Evolutionary conservation across 2,888 invertebrate species (phyloP).

Genomic region (Lutraria lutraria): DNA sequence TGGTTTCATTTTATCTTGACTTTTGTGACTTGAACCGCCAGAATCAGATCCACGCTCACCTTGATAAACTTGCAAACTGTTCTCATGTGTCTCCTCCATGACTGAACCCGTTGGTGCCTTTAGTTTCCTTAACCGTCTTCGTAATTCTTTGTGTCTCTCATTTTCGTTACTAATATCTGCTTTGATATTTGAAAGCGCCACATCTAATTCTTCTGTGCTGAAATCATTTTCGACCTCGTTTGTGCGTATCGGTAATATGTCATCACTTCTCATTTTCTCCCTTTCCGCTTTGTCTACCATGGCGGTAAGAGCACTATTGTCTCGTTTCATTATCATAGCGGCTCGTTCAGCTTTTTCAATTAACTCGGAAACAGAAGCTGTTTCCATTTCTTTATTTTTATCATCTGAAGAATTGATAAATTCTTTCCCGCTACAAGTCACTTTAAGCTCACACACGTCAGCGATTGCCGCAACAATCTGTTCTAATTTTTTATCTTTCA

Average conservation of each 20-base stretch:
- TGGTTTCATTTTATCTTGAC: neutral
- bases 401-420: neutral
- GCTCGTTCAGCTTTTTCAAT: neutral
- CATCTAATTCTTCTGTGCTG: neutral
- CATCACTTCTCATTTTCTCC: neutral
- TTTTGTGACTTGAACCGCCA: neutral
- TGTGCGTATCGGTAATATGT: neutral
- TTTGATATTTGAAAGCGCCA: neutral
- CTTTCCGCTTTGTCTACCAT: neutral
- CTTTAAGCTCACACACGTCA: constrained; percentile 24
- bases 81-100: neutral
- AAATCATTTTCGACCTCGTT: neutral
- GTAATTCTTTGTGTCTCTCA: neutral
- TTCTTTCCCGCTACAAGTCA: neutral
- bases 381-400: neutral
- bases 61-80: neutral
- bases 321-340: neutral
- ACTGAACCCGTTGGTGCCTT: neutral
- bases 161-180: neutral
- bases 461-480: constrained; percentile 24
- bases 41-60: neutral
- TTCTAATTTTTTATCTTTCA: constrained; percentile 32
- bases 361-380: neutral
- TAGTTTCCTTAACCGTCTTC: neutral
- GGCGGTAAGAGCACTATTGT: neutral